These are phyloP conservation scores for Calidris pygmaea DNA, from an alignment of 2,113 vertebrate genomes.

Conservation along the genomic window DNA sequence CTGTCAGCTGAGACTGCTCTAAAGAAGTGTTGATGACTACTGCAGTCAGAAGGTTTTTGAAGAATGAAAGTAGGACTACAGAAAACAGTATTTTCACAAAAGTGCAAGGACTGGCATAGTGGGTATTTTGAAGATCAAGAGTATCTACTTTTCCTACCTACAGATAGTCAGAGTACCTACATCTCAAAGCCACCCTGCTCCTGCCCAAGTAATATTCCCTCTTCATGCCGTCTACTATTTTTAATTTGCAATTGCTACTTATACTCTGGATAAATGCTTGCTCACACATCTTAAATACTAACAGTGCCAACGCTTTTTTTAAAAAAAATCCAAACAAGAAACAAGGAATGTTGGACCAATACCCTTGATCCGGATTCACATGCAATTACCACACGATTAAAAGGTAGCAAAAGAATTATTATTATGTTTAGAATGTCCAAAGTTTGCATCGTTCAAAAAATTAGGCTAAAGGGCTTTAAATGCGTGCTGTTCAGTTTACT, in stretches of 20 bases:
- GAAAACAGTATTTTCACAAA: not conserved
- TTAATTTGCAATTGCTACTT: not conserved
- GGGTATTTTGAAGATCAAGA: not conserved
- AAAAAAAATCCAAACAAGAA: not conserved
- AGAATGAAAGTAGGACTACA: not conserved
- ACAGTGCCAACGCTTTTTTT: not conserved
- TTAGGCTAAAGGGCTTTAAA: conserved; percentile 69
- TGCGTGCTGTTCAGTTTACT: conserved; percentile 80
- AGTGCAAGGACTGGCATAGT: not conserved
- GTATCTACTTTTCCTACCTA: not conserved
- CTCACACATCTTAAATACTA: not conserved
- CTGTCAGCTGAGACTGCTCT: not conserved
- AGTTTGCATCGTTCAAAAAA: conserved; percentile 58
- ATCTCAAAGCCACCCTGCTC: not conserved
- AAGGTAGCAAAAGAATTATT: not conserved
- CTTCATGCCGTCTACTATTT: not conserved
- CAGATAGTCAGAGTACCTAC: not conserved
- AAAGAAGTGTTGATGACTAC: not conserved
- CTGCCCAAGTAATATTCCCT: not conserved
- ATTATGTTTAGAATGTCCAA: not conserved
- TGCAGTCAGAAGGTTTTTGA: not conserved
- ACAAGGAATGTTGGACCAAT: not conserved
- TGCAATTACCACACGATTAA: not conserved
- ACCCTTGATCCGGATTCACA: not conserved
- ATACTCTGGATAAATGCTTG: not conserved